A percentile compares a stretch with the other conserved stretches of the same genome.
These are phyloP conservation scores for Xestia ashworthii DNA, from an alignment of 2,888 invertebrate genomes.

Conservation along the genomic window DNA sequence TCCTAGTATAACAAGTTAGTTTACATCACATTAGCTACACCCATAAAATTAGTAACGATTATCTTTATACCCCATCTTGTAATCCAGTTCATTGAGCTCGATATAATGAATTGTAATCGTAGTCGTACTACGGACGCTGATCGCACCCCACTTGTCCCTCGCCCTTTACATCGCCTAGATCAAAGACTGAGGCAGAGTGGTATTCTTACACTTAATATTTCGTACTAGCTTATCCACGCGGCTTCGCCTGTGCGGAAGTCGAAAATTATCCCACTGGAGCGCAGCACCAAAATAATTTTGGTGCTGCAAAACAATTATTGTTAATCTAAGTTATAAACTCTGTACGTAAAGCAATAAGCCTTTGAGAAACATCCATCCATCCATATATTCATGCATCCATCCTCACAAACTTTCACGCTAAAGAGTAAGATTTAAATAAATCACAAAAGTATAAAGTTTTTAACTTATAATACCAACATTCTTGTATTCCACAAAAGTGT, in stretches of 20 bases:
- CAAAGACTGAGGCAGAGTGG: not conserved
- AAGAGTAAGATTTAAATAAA: not conserved
- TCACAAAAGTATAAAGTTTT: no score
- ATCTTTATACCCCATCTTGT: constrained; percentile 17
- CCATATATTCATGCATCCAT: not conserved
- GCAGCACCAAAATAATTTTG: not conserved
- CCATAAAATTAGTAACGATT: constrained; percentile 13
- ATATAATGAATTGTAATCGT: constrained; percentile 50
- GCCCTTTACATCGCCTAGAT: constrained; percentile 5
- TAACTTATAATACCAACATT: no score
- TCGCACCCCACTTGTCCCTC: constrained; percentile 17
- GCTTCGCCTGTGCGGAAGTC: not conserved
- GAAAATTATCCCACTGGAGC: not conserved
- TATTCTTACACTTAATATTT: not conserved
- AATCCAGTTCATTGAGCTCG: constrained; percentile 20
- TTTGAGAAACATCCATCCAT: not conserved
- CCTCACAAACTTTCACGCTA: not conserved
- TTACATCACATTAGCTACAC: constrained; percentile 23
- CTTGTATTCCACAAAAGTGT: not conserved
- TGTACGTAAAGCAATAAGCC: no score
- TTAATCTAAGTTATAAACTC: no score
- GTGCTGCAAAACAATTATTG: no score
- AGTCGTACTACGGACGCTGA: constrained; percentile 15
- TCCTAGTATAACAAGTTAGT: not conserved
- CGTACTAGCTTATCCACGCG: not conserved